phyloP scores from a whole-genome alignment of 1,140 invertebrate genomes.

The Ganaspis sp. region DNA sequence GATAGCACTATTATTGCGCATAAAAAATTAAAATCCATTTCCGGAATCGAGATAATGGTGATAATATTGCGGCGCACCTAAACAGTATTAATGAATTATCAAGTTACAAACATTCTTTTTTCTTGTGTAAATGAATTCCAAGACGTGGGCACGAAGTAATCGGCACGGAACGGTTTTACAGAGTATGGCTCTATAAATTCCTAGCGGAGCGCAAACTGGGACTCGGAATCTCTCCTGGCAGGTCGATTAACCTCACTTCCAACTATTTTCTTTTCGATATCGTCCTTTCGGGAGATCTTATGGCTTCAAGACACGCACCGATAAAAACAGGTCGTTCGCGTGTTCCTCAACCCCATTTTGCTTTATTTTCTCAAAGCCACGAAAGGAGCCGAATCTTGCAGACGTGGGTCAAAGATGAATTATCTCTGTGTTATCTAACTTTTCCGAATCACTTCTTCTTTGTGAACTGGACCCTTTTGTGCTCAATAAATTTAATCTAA shows the following conservation, averaged over 20 bases:
- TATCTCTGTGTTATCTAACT: slow-evolving; percentile 50
- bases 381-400: slow-evolving; percentile 45
- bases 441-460: slow-evolving; percentile 37
- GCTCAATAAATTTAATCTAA: slow-evolving; percentile 45
- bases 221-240: slow-evolving; percentile 19
- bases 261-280: slow-evolving; percentile 25
- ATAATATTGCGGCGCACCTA: not conserved
- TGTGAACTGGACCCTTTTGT: slow-evolving; percentile 45
- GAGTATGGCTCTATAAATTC: slow-evolving; percentile 47
- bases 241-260: slow-evolving; percentile 27
- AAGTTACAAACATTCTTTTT: slow-evolving; percentile 13
- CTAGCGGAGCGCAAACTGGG: slow-evolving; percentile 27
- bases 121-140: slow-evolving; percentile 18
- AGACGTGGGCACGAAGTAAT: slow-evolving; percentile 12
- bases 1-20: not conserved
- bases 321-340: slow-evolving; percentile 42
- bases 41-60: not conserved
- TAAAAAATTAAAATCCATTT: not conserved
- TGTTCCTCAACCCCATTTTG: slow-evolving; percentile 38
- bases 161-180: slow-evolving; percentile 40
- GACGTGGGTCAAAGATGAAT: slow-evolving; percentile 48
- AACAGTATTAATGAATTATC: slow-evolving; percentile 19
- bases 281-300: slow-evolving; percentile 50
- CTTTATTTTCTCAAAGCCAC: slow-evolving; percentile 27
- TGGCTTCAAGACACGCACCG: slow-evolving; percentile 50